Evolutionary conservation across 2,113 vertebrate species (phyloP).

Genomic region (Paracanthobrama guichenoti): DNA sequence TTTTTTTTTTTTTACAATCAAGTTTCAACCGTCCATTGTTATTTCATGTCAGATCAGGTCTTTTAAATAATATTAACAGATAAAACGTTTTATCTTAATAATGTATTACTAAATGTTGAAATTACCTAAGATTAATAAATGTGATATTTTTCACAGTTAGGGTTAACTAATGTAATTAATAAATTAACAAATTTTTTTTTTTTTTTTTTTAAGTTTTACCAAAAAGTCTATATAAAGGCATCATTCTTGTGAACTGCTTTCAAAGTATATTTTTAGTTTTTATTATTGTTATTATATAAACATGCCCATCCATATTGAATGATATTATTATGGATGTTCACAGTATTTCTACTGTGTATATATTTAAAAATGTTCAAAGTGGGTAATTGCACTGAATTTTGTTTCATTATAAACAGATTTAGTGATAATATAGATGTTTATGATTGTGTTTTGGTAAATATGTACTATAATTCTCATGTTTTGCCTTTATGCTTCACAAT

Average conservation of each 20-base stretch:
- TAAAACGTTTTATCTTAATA: too few relatives aligned
- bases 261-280: background rate
- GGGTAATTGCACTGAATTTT: conserved; percentile 21
- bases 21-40: too few relatives aligned
- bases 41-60: too few relatives aligned
- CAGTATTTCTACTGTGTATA: background rate
- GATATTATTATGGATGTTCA: background rate
- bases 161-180: too few relatives aligned
- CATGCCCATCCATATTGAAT: background rate
- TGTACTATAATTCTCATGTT: background rate
- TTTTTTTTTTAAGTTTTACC: too few relatives aligned
- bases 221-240: too few relatives aligned
- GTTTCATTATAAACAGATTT: conserved; percentile 8
- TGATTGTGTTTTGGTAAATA: background rate
- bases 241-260: background rate
- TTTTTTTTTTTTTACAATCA: too few relatives aligned
- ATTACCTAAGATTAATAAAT: too few relatives aligned
- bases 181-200: too few relatives aligned
- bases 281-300: background rate
- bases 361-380: background rate
- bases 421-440: conserved; percentile 6
- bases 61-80: too few relatives aligned
- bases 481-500: background rate
- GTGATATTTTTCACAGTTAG: too few relatives aligned
- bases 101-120: too few relatives aligned